Percentiles rank a stretch among this genome's conserved stretches.
Conservation (phyloP, 2,888 invertebrate species). For the Scrobipalpa costella region DNA sequence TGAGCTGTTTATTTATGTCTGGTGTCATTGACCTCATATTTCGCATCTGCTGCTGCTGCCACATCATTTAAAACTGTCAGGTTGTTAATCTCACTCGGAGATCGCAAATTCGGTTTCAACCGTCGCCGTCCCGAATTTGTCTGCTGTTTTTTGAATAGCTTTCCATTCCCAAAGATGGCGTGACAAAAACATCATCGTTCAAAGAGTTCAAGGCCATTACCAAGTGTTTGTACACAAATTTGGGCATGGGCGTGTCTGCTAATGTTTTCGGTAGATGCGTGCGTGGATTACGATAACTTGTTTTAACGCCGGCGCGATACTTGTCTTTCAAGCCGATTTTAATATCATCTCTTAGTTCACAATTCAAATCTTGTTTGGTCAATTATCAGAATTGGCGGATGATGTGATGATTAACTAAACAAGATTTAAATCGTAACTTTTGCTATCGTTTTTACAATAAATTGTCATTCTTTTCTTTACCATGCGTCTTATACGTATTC, state of each 20-base stretch:
- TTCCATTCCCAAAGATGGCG: neutral
- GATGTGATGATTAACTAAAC: too few species aligned
- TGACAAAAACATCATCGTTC: neutral
- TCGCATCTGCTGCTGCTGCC: conserved; percentile 11
- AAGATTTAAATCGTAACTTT: too few species aligned
- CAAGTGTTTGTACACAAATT: neutral
- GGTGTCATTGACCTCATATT: conserved; percentile 16
- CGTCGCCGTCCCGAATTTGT: neutral
- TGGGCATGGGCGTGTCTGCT: neutral
- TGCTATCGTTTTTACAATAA: too few species aligned
- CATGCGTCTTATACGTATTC: neutral
- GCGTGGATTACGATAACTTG: too few species aligned
- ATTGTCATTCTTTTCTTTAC: too few species aligned
- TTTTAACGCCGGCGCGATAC: too few species aligned
- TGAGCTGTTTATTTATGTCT: conserved; percentile 16
- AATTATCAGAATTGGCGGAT: too few species aligned
- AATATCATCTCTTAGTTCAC: too few species aligned
- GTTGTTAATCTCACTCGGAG: conserved; percentile 9
- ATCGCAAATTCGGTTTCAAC: neutral
- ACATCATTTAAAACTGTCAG: conserved; percentile 17
- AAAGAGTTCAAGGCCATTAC: neutral
- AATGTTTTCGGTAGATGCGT: neutral
- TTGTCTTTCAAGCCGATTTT: too few species aligned
- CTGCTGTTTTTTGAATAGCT: neutral
- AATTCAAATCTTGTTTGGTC: too few species aligned